Evolutionary conservation across 2,797 vertebrate species (phyloP).

Genomic region (Alcedo quadribrachys): DNA sequence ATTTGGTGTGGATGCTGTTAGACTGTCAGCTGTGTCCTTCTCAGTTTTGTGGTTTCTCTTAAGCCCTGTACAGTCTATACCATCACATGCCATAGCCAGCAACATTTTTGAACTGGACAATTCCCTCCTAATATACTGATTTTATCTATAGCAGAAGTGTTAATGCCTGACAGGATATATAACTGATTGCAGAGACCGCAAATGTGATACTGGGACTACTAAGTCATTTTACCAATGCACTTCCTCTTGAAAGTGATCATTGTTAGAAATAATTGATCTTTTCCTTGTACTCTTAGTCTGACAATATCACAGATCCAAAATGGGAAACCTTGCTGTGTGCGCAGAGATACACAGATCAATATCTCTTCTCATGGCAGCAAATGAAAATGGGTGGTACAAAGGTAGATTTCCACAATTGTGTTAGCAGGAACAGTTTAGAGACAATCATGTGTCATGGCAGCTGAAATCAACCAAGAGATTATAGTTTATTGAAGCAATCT

Average conservation of each 20-base stretch:
- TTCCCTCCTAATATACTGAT: background rate
- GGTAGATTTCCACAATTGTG: background rate
- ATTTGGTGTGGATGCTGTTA: background rate
- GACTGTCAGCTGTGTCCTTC: background rate
- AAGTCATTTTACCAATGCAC: constrained; percentile 33
- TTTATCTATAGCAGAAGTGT: background rate
- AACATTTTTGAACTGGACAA: background rate
- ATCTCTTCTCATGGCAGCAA: constrained; percentile 42
- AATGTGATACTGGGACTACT: background rate
- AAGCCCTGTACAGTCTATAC: background rate
- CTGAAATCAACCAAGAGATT: constrained; percentile 6
- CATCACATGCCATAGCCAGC: background rate
- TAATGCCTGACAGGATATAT: background rate
- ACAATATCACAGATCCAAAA: constrained; percentile 65
- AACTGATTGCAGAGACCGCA: background rate
- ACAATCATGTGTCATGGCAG: background rate
- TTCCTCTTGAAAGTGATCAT: constrained; percentile 37
- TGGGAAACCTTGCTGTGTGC: constrained; percentile 59
- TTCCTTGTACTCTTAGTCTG: constrained; percentile 7
- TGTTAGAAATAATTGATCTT: constrained; percentile 63
- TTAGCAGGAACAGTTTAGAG: constrained; percentile 12
- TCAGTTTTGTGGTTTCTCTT: background rate
- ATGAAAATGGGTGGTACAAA: constrained; percentile 46
- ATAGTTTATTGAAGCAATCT: background rate
- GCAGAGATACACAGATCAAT: constrained; percentile 63